A percentile compares a stretch with the other conserved stretches of the same genome.
These are phyloP conservation scores for Halocynthia roretzi DNA, from an alignment of 23 tunicate species.

Conservation along the genomic window DNA sequence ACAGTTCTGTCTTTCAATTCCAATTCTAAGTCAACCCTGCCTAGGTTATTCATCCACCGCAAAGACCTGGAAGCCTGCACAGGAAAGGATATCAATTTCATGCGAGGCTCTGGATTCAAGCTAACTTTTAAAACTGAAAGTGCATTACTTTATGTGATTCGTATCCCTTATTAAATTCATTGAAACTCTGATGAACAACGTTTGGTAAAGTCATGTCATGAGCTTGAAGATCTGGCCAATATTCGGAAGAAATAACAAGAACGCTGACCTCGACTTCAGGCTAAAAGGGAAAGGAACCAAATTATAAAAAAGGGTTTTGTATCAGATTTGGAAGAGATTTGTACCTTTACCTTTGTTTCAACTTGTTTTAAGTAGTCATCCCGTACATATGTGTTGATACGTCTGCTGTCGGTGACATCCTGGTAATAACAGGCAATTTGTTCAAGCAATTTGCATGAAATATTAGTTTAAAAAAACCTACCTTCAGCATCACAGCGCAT, in stretches of 20 bases:
- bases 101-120: conserved; percentile 28
- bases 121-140: background rate
- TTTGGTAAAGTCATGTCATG: conserved; percentile 45
- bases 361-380: conserved; percentile 25
- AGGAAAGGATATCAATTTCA: background rate
- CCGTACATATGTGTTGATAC: conserved; percentile 56
- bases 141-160: conserved; percentile 21
- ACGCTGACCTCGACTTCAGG: conserved; percentile 19
- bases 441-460: background rate
- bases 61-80: conserved; percentile 62
- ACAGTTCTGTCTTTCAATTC: conserved; percentile 50
- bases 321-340: background rate
- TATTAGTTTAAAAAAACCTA: background rate
- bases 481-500: conserved; percentile 90
- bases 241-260: conserved; percentile 64
- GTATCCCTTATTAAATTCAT: conserved; percentile 56
- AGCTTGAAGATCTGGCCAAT: conserved; percentile 72
- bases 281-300: background rate
- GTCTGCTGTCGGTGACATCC: conserved; percentile 79
- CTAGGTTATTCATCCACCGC: conserved; percentile 40
- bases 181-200: conserved; percentile 22
- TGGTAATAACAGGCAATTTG: conserved; percentile 6
- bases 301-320: background rate
- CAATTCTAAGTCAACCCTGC: conserved; percentile 69
- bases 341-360: conserved; percentile 3